phyloP scores from a whole-genome alignment of 2,797 vertebrate species.

The Epinephelus malabaricus region DNA sequence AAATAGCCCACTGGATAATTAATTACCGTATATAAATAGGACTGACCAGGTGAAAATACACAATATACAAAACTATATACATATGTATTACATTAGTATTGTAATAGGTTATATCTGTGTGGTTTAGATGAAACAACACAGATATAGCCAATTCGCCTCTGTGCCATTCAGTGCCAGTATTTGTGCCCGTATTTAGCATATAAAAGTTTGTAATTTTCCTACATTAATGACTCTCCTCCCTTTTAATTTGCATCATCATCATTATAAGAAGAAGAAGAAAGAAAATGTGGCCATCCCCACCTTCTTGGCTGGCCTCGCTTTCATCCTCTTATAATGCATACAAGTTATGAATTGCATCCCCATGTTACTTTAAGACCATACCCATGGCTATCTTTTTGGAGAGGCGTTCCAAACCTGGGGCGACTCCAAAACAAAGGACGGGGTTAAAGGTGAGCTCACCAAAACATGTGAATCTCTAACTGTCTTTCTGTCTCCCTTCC shows the following conservation, averaged over 20 bases:
- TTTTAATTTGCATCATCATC: neutral
- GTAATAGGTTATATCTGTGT: neutral
- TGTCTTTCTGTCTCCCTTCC: constrained; percentile 2
- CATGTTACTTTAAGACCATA: neutral
- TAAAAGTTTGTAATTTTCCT: neutral
- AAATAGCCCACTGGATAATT: neutral
- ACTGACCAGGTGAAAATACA: neutral
- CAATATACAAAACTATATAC: neutral
- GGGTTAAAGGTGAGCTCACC: constrained; percentile 1
- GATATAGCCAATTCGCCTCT: neutral
- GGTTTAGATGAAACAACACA: neutral
- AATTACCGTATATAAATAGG: neutral
- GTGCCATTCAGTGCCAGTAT: neutral
- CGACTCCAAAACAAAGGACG: neutral
- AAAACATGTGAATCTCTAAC: constrained; percentile 3
- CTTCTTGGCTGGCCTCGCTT: neutral
- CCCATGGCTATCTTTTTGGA: neutral
- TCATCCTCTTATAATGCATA: neutral
- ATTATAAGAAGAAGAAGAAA: neutral
- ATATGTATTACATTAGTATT: neutral
- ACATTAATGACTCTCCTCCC: neutral
- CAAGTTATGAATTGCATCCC: neutral
- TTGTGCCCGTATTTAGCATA: constrained; percentile 10
- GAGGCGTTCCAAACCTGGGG: neutral
- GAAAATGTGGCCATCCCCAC: neutral